Base-by-base conservation (phyloP, 2,888 invertebrate species). In the Mythimna ferrago region DNA sequence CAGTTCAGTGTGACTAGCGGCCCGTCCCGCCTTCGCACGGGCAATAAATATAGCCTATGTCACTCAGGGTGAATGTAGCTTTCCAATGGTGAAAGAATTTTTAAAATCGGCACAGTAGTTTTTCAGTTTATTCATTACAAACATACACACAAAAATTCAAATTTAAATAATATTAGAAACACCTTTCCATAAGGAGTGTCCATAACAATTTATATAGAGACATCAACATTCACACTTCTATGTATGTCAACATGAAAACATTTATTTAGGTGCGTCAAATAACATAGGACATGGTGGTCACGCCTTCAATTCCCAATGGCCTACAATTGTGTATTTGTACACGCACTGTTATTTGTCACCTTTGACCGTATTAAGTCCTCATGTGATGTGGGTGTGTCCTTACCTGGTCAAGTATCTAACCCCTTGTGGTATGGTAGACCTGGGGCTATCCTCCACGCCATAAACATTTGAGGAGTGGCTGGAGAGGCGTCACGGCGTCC, bases 251-350 rank as follows among this genome's bases (percentile, higher is more conserved):
- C 11, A n/a, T 51, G 19, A 14, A 62, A 38, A 53, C 44, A 64
- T 63, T 69, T 35, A 26, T 38, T 57, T n/a, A 63, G 66, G 80
- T 60, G 70, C 60, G 81, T 60, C 67, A 41, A 78, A 65, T 63
- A 32, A 54, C 62, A 48, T 57, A 41, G 44, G 41, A 26, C 35
- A 63, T 56, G n/a, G n/a, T 26, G 67, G 67, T 19, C 84, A 60
- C 53, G 44, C 81, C 65, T 71, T 41, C 19, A 56, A 71, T 58
- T 76, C 84, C 84, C 58, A 56, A 62, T 63, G 71, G 81, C 35
- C 32, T 80, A 60, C 32, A 35, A 62, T 26, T 62, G 56, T 80
- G 53, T 81, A 19, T 70, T 80, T 75, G 61, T 71, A 53, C 84
- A 83, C 81, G 84, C 84, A 70, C 64, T 38, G 10, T 53, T 44